phyloP scores from a whole-genome alignment of 1,140 invertebrate genomes.

The Leptestheria dahalacensis region DNA sequence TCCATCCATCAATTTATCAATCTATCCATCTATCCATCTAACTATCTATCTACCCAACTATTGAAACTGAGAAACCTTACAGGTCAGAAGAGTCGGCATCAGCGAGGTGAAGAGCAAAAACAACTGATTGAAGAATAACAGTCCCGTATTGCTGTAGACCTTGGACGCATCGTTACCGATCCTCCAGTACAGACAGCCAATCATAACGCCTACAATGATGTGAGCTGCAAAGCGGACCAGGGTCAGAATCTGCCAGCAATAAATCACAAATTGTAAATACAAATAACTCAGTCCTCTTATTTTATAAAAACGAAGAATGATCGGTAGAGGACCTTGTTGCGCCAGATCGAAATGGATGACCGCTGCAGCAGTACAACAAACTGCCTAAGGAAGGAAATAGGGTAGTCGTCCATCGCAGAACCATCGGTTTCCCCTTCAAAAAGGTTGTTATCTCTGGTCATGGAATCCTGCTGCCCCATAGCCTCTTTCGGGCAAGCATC shows the following conservation, averaged over 20 bases:
- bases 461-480: no score
- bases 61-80: constrained; percentile 25
- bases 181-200: constrained; percentile 79
- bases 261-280: background rate
- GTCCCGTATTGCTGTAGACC: constrained; percentile 23
- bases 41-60: no score
- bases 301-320: background rate
- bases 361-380: background rate
- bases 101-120: constrained; percentile 34
- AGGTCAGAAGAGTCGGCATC: constrained; percentile 36
- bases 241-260: constrained; percentile 2
- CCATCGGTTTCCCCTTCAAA: constrained; percentile 25
- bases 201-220: constrained; percentile 60
- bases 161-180: constrained; percentile 41
- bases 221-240: constrained; percentile 6
- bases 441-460: constrained; percentile 33
- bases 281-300: background rate
- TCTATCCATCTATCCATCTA: no score
- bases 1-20: no score
- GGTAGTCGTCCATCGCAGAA: background rate
- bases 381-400: background rate
- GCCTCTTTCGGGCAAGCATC: constrained; percentile 20
- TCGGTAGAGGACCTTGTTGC: background rate
- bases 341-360: background rate
- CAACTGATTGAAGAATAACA: constrained; percentile 4